Conservation (phyloP, 2,797 vertebrate species). For the Threskiornis aethiopicus region DNA sequence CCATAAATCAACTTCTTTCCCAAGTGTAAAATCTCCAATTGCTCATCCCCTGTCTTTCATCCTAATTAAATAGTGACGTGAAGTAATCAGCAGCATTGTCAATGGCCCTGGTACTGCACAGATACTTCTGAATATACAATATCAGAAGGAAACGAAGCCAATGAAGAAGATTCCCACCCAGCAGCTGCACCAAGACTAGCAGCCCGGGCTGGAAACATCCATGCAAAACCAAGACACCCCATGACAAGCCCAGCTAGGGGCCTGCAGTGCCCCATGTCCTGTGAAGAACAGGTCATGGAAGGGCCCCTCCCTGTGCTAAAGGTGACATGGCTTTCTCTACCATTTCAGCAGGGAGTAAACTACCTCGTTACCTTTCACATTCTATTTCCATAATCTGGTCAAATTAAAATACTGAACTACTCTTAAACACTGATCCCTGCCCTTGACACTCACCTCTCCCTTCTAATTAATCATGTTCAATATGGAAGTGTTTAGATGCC, state of each 20-base stretch:
- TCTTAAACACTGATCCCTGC: not conserved
- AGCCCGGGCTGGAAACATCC: not conserved
- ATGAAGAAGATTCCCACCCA: not conserved
- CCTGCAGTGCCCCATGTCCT: not conserved
- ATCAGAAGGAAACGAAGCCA: not conserved
- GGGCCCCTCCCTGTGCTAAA: not conserved
- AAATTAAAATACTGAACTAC: conserved; percentile 4
- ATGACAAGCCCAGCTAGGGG: not conserved
- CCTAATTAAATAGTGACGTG: conserved; percentile 49
- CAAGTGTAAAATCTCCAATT: not conserved
- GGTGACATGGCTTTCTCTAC: not conserved
- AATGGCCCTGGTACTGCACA: not conserved
- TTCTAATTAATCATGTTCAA: not conserved
- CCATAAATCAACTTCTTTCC: conserved; percentile 16
- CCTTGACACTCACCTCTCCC: not conserved
- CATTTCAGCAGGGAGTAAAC: not conserved
- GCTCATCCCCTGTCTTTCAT: not conserved
- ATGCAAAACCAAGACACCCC: not conserved
- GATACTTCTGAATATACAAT: not conserved
- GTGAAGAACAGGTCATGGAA: not conserved
- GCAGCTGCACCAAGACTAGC: not conserved
- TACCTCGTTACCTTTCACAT: not conserved
- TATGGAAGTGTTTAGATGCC: not conserved
- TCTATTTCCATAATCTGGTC: not conserved
- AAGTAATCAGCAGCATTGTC: conserved; percentile 47